These are phyloP conservation scores for Myanophis thanlyinensis DNA, from an alignment of 2,113 vertebrate species.

Conservation along the genomic window DNA sequence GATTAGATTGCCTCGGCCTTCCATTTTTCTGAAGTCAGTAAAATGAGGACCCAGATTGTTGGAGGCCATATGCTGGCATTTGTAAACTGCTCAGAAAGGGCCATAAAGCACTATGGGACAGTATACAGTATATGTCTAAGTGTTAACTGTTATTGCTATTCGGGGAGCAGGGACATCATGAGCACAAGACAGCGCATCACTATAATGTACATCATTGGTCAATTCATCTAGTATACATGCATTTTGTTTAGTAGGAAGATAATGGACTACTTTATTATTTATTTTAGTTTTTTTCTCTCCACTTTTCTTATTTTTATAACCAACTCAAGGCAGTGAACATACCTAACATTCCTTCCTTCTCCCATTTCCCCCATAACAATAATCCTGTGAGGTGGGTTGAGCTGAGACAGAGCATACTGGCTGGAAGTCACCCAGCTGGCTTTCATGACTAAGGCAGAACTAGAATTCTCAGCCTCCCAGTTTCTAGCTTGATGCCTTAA, in stretches of 20 bases:
- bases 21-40: neutral
- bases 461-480: neutral
- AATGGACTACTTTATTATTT: neutral
- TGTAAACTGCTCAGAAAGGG: neutral
- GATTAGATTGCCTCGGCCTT: neutral
- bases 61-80: too few species aligned
- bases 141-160: neutral
- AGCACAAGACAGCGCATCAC: neutral
- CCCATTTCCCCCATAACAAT: neutral
- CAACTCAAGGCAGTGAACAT: neutral
- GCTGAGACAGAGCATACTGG: neutral
- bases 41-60: neutral
- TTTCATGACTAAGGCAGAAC: neutral
- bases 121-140: too few species aligned
- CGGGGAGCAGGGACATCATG: neutral
- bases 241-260: neutral
- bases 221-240: neutral
- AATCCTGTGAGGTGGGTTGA: neutral
- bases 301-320: neutral
- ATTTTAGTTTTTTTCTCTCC: neutral
- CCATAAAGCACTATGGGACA: neutral
- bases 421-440: neutral
- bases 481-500: neutral
- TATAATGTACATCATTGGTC: neutral
- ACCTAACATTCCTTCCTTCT: neutral